Percentiles rank a stretch among this genome's conserved stretches.
Conservation (phyloP, 1,140 invertebrate species). For the Caenorhabditis brenneri region DNA sequence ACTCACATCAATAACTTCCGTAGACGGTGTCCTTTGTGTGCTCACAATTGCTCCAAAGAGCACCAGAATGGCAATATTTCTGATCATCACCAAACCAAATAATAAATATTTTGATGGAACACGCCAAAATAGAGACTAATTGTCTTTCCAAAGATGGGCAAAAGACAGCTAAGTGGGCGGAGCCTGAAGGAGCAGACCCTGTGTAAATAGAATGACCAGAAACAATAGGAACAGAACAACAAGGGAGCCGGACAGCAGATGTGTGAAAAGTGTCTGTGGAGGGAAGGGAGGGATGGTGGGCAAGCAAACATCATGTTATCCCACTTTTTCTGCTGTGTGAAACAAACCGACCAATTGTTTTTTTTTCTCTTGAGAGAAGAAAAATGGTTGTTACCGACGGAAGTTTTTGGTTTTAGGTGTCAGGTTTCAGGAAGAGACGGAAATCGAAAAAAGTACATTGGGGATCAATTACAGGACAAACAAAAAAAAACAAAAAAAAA, state of each 20-base stretch:
- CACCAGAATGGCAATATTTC: neutral
- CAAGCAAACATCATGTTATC: slow-evolving; percentile 34
- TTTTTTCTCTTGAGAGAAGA: too few species aligned
- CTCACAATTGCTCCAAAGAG: neutral
- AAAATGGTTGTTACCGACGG: too few species aligned
- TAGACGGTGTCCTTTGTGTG: neutral
- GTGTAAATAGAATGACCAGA: neutral
- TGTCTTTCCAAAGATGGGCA: slow-evolving; percentile 17
- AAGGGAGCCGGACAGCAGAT: too few species aligned
- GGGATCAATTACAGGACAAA: too few species aligned
- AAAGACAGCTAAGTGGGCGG: neutral
- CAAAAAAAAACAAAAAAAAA: too few species aligned
- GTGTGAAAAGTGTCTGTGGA: slow-evolving; percentile 32
- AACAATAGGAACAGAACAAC: slow-evolving; percentile 11
- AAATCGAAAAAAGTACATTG: too few species aligned
- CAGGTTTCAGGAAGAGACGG: too few species aligned
- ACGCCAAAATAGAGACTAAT: too few species aligned
- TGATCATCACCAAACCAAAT: neutral
- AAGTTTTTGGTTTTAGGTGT: too few species aligned
- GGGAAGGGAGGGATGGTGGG: neutral
- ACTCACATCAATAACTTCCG: slow-evolving; percentile 25
- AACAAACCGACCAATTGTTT: too few species aligned
- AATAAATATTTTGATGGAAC: neutral
- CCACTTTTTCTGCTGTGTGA: too few species aligned
- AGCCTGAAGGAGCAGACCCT: neutral